These are phyloP conservation scores for Cybosia mesomella DNA, from an alignment of 2,888 invertebrate species.

Conservation along the genomic window DNA sequence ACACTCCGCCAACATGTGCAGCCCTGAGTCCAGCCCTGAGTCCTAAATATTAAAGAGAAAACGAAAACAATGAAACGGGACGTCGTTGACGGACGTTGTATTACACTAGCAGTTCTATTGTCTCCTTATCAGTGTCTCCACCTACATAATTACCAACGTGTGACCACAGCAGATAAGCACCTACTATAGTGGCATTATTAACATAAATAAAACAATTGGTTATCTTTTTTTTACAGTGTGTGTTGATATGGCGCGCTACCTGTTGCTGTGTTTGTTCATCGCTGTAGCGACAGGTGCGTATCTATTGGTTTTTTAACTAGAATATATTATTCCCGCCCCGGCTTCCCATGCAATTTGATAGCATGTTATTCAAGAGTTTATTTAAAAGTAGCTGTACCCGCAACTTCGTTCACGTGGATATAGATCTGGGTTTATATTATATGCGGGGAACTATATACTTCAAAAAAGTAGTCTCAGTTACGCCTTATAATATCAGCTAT, in stretches of 20 bases:
- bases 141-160: slow-evolving; percentile 39
- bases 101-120: slow-evolving; percentile 31
- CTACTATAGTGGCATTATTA: slow-evolving; percentile 34
- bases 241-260: slow-evolving; percentile 73
- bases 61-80: slow-evolving; percentile 20
- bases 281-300: slow-evolving; percentile 68
- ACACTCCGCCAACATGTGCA: too few species aligned
- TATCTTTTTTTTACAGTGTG: slow-evolving; percentile 57
- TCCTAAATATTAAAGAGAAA: background rate
- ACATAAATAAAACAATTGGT: slow-evolving; percentile 40
- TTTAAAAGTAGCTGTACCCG: background rate
- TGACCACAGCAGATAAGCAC: slow-evolving; percentile 47
- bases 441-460: too few species aligned
- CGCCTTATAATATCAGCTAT: too few species aligned
- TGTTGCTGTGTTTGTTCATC: slow-evolving; percentile 67
- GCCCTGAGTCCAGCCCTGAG: too few species aligned
- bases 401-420: too few species aligned
- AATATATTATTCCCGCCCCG: slow-evolving; percentile 3
- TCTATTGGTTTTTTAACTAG: slow-evolving; percentile 21
- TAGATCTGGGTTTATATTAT: too few species aligned
- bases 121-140: slow-evolving; percentile 50
- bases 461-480: too few species aligned
- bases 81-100: slow-evolving; percentile 13
- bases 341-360: background rate
- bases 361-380: background rate